phyloP scores from a whole-genome alignment of 1,140 invertebrate species.

The Berghia stephanieae region DNA sequence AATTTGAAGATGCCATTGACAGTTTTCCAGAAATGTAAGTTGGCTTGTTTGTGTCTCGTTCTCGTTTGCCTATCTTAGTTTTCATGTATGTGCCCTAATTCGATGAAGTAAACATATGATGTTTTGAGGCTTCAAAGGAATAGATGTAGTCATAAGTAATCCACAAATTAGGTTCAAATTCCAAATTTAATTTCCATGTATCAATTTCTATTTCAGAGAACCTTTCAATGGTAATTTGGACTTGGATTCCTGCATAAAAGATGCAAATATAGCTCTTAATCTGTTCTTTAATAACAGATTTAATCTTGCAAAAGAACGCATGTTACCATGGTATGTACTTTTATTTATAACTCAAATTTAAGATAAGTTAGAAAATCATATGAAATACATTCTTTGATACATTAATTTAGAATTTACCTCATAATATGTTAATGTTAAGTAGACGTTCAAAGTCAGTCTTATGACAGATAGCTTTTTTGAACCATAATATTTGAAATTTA shows the following conservation, averaged over 20 bases:
- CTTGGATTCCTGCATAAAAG: constrained; percentile 61
- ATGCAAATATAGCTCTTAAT: constrained; percentile 78
- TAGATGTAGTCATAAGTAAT: background rate
- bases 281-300: constrained; percentile 92
- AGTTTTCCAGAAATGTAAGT: background rate
- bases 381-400: background rate
- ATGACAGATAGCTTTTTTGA: background rate
- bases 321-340: constrained; percentile 76
- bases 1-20: constrained; percentile 29
- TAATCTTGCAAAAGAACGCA: constrained; percentile 77
- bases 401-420: background rate
- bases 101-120: background rate
- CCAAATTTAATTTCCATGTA: constrained; percentile 9
- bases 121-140: background rate
- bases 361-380: background rate
- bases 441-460: background rate
- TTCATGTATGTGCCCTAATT: background rate
- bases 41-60: background rate
- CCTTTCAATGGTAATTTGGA: constrained; percentile 43
- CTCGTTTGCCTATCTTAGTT: background rate
- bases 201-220: background rate
- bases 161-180: background rate
- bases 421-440: background rate
- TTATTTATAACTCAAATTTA: background rate
- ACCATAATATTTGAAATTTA: background rate